Evolutionary conservation across 1,140 invertebrate species (phyloP).

Genomic region (Drosophila kurseongensis): DNA sequence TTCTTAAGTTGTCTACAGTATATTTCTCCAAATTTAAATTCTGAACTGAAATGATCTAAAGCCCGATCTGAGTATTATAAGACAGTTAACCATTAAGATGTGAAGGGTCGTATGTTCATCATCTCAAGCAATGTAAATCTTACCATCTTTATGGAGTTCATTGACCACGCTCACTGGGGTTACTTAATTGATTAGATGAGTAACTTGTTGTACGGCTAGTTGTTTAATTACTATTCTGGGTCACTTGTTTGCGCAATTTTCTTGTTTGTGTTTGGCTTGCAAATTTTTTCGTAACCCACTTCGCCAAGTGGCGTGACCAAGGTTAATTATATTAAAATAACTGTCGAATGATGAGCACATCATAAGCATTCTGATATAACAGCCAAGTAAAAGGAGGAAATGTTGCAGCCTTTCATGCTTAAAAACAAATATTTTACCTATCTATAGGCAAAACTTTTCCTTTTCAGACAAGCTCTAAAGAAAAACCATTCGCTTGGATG

Average conservation of each 20-base stretch:
- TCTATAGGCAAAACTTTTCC: conserved; percentile 14
- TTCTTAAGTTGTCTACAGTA: conserved; percentile 1
- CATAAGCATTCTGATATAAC: conserved; percentile 45
- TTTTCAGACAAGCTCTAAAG: conserved; percentile 11
- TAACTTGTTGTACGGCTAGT: conserved; percentile 31
- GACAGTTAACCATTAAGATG: too few species aligned
- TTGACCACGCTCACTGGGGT: conserved; percentile 11
- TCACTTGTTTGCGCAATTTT: conserved; percentile 50
- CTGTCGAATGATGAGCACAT: conserved; percentile 31
- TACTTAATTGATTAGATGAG: conserved; percentile 45
- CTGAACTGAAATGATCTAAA: neutral
- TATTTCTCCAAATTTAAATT: neutral
- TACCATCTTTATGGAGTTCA: conserved; percentile 1
- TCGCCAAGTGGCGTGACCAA: conserved; percentile 71
- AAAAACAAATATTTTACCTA: conserved; percentile 7
- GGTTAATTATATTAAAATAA: conserved; percentile 75
- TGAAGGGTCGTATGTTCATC: neutral
- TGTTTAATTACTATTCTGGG: conserved; percentile 55
- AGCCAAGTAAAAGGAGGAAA: conserved; percentile 10
- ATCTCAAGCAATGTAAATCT: conserved; percentile 1
- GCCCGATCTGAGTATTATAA: too few species aligned
- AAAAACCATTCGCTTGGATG: conserved; percentile 29
- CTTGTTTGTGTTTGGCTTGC: conserved; percentile 46
- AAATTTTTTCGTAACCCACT: conserved; percentile 67
- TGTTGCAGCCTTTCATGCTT: conserved; percentile 15